Evolutionary conservation across 2,113 vertebrate genomes (phyloP).

Genomic region (Falco punctatus): DNA sequence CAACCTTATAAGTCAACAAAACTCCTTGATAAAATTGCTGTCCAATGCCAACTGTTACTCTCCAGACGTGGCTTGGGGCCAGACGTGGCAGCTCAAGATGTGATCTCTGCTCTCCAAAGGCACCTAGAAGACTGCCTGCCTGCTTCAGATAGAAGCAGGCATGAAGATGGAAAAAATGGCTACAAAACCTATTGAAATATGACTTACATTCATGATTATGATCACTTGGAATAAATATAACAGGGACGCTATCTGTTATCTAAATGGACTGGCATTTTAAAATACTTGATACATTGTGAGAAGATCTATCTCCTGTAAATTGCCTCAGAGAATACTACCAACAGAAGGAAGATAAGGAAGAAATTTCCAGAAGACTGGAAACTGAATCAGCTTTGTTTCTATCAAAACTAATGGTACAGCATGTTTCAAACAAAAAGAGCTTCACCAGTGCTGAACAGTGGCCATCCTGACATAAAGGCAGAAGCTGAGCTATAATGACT

Average conservation of each 20-base stretch:
- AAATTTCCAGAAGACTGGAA: not conserved
- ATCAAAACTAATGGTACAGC: not conserved
- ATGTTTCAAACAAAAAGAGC: not conserved
- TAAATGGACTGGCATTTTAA: not conserved
- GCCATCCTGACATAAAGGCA: not conserved
- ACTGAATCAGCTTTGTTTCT: not conserved
- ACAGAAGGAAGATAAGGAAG: not conserved
- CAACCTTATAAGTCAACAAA: not conserved
- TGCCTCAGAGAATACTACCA: not conserved
- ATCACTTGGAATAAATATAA: constrained; percentile 6
- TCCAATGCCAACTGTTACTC: not conserved
- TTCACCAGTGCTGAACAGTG: not conserved
- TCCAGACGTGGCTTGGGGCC: not conserved
- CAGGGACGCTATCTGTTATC: not conserved
- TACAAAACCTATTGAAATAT: not conserved
- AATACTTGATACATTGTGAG: not conserved
- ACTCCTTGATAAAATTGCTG: not conserved
- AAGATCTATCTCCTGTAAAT: not conserved
- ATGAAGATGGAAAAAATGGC: not conserved
- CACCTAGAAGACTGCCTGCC: not conserved
- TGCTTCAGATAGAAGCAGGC: not conserved
- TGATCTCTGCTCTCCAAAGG: not conserved
- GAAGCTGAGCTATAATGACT: not conserved
- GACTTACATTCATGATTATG: not conserved
- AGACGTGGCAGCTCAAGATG: not conserved